Conservation (phyloP, 2,888 invertebrate genomes). For the Frankliniella fusca region DNA sequence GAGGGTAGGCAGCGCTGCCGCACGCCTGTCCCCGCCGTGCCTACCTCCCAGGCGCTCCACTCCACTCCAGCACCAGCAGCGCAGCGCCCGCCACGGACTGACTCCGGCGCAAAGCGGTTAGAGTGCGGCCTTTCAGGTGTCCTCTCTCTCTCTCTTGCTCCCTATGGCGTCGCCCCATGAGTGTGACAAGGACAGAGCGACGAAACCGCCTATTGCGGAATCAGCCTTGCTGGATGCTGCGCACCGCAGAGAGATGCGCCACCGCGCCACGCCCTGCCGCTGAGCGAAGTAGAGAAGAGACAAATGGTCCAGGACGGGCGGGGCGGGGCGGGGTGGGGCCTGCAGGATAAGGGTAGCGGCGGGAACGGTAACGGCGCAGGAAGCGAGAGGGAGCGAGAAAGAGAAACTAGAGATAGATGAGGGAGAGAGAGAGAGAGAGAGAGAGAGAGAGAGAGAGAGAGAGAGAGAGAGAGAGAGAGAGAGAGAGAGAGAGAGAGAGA, state of each 20-base stretch:
- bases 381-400: not conserved
- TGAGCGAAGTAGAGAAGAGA: not conserved
- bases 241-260: not conserved
- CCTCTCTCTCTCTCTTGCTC: no score
- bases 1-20: not conserved
- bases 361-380: not conserved
- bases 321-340: not conserved
- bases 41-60: not conserved
- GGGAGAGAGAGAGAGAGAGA: not conserved
- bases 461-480: not conserved
- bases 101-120: not conserved
- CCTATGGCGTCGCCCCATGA: no score
- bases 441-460: not conserved
- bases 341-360: not conserved
- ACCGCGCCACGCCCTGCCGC: not conserved
- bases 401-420: no score
- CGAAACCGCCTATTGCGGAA: no score
- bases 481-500: not conserved
- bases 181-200: no score
- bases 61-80: not conserved
- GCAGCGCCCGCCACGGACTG: not conserved
- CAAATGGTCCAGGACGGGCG: not conserved
- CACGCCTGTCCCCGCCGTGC: not conserved
- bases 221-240: not conserved
- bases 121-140: not conserved